Evolutionary conservation across 2,113 vertebrate species (phyloP), one percentile per base, ranked within the genome.

Genomic region (Ceuthmochares aereus): DNA sequence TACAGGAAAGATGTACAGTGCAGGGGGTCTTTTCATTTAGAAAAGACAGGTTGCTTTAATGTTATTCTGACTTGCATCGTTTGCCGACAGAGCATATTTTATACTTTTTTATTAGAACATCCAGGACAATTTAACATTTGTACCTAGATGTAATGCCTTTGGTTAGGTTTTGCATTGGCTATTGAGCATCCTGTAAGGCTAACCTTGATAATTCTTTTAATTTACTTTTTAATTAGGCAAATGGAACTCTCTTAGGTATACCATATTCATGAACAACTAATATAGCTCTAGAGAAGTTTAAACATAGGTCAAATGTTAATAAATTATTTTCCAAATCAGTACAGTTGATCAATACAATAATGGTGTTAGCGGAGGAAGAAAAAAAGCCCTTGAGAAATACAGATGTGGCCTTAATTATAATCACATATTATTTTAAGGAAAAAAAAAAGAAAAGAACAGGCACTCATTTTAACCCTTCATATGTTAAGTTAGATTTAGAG

Each of bases 11-110:
- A 97, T 97, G 97, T 98, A 98, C 97, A 98, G 98, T 95, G 98
- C 98, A 98, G 97, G 98, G 94, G 95, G 97, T 98, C 98, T 98
- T 99, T 99, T 99, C 98, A 97, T 97, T 97, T 98, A 95, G 98
- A 98, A 98, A 98, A 98, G 98, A 98, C 98, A 97, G 97, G 98
- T 98, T 98, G 98, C 98, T 99, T 98, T 99, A 98, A 98, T 97
- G 89, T 98, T 98, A 97, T 95, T 98, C 97, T 98, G 98, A 98
- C 98, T 98, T 94, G 96, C 98, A 97, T 98, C 83, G 59, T 98
- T 97, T 98, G 97, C 97, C 98, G 98, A 98, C 97, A 97, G 95
- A 97, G 82, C 98, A 90, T 98, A 98, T 98, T 98, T 98, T 98
- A 93, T 98, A 97, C 97, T 97, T 98, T 98, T 98, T 97, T 97